phyloP scores from a whole-genome alignment of 2,113 vertebrate genomes.

The Caracal caracal region DNA sequence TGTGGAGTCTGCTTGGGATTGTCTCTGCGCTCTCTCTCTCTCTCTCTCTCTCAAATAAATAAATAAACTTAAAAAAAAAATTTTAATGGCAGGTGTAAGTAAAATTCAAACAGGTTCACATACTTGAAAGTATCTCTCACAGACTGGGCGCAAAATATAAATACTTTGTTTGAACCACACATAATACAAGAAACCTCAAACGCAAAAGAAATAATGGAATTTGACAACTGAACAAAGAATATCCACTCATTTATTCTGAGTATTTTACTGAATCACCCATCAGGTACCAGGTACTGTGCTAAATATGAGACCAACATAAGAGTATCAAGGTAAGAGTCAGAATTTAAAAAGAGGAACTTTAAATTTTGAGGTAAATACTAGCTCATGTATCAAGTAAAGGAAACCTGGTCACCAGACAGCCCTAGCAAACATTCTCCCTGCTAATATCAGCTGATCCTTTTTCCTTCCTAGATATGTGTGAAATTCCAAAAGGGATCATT shows the following conservation, averaged over 20 bases:
- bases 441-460: not conserved
- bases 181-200: not conserved
- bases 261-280: not conserved
- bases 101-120: slow-evolving; percentile 6
- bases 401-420: not conserved
- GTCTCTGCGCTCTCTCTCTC: too few relatives aligned
- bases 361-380: slow-evolving; percentile 6
- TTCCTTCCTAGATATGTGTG: not conserved
- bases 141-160: not conserved
- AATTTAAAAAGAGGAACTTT: slow-evolving; percentile 29
- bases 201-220: not conserved
- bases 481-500: slow-evolving; percentile 30
- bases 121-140: not conserved
- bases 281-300: not conserved
- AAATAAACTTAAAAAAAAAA: too few relatives aligned
- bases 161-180: slow-evolving; percentile 32
- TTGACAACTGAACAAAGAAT: not conserved
- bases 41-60: too few relatives aligned
- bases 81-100: not conserved
- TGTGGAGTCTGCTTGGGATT: too few relatives aligned
- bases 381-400: not conserved
- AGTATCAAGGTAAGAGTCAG: not conserved
- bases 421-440: not conserved
- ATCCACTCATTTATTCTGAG: not conserved
- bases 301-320: not conserved